Conservation (phyloP, 2,113 vertebrate genomes). For the Misgurnus mizolepis region DNA sequence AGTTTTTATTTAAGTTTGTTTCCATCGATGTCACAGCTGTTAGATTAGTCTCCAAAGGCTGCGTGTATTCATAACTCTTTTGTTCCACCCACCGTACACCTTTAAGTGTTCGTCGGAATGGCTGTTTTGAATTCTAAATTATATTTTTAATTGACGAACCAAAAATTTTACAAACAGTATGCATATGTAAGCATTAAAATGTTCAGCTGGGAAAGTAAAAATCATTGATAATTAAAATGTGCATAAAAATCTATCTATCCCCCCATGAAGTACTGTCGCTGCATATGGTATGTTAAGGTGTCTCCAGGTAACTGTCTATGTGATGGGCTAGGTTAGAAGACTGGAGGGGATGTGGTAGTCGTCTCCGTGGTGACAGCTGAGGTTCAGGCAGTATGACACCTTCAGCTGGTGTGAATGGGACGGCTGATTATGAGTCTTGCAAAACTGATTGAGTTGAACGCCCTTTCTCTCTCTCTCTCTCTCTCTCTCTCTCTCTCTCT, state of each 20-base stretch:
- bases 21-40: too few relatives aligned
- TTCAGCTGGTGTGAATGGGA: slow-evolving; percentile 66
- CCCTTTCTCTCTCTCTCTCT: slow-evolving; percentile 46
- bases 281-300: not conserved
- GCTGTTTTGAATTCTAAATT: too few relatives aligned
- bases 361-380: slow-evolving; percentile 36
- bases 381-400: slow-evolving; percentile 23
- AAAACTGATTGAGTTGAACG: slow-evolving; percentile 59
- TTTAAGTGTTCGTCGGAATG: too few relatives aligned
- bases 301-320: not conserved
- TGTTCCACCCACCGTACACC: too few relatives aligned
- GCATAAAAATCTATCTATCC: not conserved
- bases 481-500: slow-evolving; percentile 1
- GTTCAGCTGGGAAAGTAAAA: not conserved
- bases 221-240: not conserved
- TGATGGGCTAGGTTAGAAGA: not conserved
- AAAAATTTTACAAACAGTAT: too few relatives aligned
- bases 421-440: slow-evolving; percentile 66
- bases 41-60: too few relatives aligned
- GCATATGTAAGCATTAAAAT: not conserved
- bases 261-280: not conserved
- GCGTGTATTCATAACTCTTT: too few relatives aligned
- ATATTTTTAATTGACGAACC: too few relatives aligned
- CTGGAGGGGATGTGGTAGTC: slow-evolving; percentile 23
- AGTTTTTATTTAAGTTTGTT: too few relatives aligned